These are phyloP conservation scores for Cheirogaleus major DNA, from an alignment of 2,797 vertebrate genomes.

Conservation along the genomic window DNA sequence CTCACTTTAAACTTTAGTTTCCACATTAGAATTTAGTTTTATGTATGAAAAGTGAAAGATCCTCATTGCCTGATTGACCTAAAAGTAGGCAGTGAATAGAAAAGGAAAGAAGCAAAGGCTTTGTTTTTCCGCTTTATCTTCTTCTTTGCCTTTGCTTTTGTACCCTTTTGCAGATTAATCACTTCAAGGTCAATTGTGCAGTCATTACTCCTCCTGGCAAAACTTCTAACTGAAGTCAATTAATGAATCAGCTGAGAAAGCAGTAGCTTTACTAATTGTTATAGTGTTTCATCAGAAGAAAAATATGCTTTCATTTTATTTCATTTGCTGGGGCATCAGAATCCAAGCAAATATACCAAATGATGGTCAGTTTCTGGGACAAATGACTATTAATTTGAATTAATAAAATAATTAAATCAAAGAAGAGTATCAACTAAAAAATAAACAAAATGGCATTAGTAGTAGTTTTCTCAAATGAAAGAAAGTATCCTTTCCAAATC, in stretches of 20 bases:
- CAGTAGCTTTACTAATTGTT: slow-evolving; percentile 12
- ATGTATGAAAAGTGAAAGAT: neutral
- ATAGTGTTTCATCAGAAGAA: slow-evolving; percentile 40
- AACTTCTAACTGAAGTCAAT: slow-evolving; percentile 58
- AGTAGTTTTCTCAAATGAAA: neutral
- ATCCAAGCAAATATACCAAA: neutral
- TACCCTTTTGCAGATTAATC: slow-evolving; percentile 31
- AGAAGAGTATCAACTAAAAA: neutral
- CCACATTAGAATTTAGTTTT: neutral
- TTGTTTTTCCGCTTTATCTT: neutral
- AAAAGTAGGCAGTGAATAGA: neutral
- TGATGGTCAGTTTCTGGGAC: neutral
- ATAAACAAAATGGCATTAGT: neutral
- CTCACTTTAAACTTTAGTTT: neutral
- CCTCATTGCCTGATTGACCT: neutral
- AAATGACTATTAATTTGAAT: neutral
- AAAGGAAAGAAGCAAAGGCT: neutral
- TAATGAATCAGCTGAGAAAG: slow-evolving; percentile 52
- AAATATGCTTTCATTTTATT: slow-evolving; percentile 35
- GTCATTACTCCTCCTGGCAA: slow-evolving; percentile 15
- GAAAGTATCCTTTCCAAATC: neutral
- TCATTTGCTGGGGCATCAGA: neutral
- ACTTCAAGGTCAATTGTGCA: slow-evolving; percentile 6
- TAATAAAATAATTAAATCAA: slow-evolving; percentile 26
- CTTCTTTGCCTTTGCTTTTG: neutral